Percentiles rank a stretch among this genome's conserved stretches.
phyloP scores from a whole-genome alignment of 2,113 vertebrate genomes.

The Lynx canadensis region DNA sequence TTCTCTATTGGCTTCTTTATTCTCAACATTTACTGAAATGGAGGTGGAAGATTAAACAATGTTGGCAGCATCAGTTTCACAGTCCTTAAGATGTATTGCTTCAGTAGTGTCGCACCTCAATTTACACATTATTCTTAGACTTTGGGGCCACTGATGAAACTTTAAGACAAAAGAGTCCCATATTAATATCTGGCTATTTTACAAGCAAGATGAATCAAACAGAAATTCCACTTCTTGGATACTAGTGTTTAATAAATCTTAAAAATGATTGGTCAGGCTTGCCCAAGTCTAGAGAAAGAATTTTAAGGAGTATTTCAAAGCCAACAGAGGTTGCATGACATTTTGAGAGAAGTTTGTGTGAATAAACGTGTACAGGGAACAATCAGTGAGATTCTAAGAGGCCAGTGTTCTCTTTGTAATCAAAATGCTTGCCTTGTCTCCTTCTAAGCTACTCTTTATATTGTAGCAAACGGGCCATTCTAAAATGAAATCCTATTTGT shows the following conservation, averaged over 20 bases:
- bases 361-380: background rate
- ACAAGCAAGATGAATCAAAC: background rate
- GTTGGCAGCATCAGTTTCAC: background rate
- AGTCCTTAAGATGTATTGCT: background rate
- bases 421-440: background rate
- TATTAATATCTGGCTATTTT: background rate
- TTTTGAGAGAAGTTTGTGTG: background rate
- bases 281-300: background rate
- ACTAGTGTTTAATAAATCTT: background rate
- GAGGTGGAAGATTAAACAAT: background rate
- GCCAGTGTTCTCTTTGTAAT: background rate
- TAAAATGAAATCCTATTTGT: background rate
- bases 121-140: background rate
- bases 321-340: background rate
- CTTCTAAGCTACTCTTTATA: background rate
- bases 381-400: background rate
- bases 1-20: background rate
- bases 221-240: background rate
- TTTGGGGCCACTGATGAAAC: background rate
- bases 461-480: background rate
- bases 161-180: background rate
- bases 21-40: background rate
- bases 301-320: slow-evolving; percentile 7
- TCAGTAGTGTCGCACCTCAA: background rate
- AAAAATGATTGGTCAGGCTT: background rate